Conservation (phyloP, 2,888 invertebrate genomes). For the Endotricha flammealis region DNA sequence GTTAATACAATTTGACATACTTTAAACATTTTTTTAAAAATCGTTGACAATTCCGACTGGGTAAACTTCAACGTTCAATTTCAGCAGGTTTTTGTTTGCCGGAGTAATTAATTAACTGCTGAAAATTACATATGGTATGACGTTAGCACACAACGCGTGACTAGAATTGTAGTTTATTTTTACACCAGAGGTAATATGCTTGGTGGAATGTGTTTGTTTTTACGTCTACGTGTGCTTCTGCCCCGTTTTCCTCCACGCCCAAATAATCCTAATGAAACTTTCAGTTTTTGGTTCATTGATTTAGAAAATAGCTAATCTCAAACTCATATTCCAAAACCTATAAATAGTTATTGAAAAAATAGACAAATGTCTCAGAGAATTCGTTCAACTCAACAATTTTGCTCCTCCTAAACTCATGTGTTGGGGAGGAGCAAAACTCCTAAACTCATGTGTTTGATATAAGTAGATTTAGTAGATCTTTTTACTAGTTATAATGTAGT, state of each 20-base stretch:
- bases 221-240: constrained; percentile 8
- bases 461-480: no score
- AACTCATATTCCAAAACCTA: background rate
- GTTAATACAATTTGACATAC: no score
- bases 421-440: no score
- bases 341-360: no score
- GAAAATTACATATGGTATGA: constrained; percentile 11
- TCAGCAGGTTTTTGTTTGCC: constrained; percentile 1
- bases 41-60: constrained; percentile 3
- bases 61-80: constrained; percentile 2
- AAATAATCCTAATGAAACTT: constrained; percentile 4
- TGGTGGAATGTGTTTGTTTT: constrained; percentile 11
- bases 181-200: constrained; percentile 10
- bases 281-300: constrained; percentile 7
- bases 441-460: no score
- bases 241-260: constrained; percentile 1
- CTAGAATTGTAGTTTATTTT: constrained; percentile 11
- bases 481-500: no score
- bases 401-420: no score
- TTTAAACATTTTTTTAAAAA: constrained; percentile 1
- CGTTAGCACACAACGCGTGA: constrained; percentile 5
- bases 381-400: no score
- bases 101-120: constrained; percentile 7
- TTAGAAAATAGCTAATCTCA: constrained; percentile 1
- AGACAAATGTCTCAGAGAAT: no score